A percentile compares a stretch with the other conserved stretches of the same genome.
Evolutionary conservation across 2,888 invertebrate genomes (phyloP).

Genomic region (Rapana venosa): DNA sequence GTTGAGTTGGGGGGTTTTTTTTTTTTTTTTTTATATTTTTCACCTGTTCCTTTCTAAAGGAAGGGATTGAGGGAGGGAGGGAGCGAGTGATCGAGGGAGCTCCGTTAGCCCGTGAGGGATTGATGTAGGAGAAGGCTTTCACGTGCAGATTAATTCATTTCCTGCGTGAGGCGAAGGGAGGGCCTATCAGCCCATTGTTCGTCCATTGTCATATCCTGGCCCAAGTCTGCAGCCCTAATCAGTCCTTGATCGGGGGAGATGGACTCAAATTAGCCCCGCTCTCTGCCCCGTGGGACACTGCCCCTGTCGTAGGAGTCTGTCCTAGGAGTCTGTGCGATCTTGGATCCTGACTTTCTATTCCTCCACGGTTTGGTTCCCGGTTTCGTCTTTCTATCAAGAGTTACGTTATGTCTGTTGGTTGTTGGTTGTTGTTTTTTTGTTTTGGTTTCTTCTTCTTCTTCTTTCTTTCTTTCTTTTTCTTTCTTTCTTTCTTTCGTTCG

Average conservation of each 20-base stretch:
- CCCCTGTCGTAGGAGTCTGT: too few species aligned
- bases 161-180: conserved; percentile 17
- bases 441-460: too few species aligned
- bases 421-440: too few species aligned
- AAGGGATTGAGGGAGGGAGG: not conserved
- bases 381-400: too few species aligned
- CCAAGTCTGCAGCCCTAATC: not conserved
- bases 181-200: conserved; percentile 16
- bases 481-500: too few species aligned
- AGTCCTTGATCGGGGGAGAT: conserved; percentile 14
- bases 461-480: too few species aligned
- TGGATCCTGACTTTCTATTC: too few species aligned
- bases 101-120: not conserved
- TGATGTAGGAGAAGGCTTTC: not conserved
- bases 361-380: too few species aligned
- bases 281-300: too few species aligned
- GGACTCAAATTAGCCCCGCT: conserved; percentile 10
- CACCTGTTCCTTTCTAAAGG: conserved; percentile 20
- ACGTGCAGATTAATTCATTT: conserved; percentile 33
- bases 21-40: not conserved
- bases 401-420: too few species aligned
- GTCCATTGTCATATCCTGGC: conserved; percentile 20
- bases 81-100: not conserved
- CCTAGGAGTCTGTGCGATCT: not conserved
- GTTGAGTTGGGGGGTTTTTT: not conserved